Evolutionary conservation across 2,113 vertebrate species (phyloP), one percentile per base, ranked within the genome.

Genomic region (Pyrgilauda ruficollis): DNA sequence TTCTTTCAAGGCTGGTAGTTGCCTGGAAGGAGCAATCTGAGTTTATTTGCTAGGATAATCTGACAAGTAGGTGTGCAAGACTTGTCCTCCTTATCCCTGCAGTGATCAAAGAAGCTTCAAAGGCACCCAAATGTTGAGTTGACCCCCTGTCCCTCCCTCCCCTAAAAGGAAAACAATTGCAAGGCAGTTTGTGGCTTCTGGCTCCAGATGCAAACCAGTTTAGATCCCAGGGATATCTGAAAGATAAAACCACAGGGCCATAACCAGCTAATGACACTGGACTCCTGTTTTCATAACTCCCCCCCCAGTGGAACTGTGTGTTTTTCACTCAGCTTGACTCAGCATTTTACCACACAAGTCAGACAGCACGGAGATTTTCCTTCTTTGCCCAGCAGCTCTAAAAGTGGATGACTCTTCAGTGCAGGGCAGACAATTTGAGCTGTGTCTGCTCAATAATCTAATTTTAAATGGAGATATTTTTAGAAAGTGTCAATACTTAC

Each of bases 391-490:
- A 86, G 43, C 82, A 93, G 72, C 64, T 74, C 74, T 80, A 44
- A 86, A 80, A 93, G 87, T 21, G 61, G 84, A 70, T 50, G 75
- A 31, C 63, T 91, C 46, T 47, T 80, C 23, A 52, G n/a, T 13
- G 41, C 79, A 55, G 64, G 35, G 41, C 75, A 76, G 90, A 91
- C 90, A 74, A 63, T 88, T 93, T 91, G 79, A 90, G 76, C 90
- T 43, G 7, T 30, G 47, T 86, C 92, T 94, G 94, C 85, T 96
- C 91, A 87, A 96, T 95, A 93, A 93, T 73, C 93, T 96, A 89
- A 76, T 80, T 96, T 93, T 94, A 91, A 90, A 90, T 37, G 1
- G 68, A 52, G 93, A 3, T 90, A 95, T 96, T 95, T 96, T 95
- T 95, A 90, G 95, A 28, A 96, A 86, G 85, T 59, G 83, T 95